Evolutionary conservation across 1,140 invertebrate species (phyloP).

Genomic region (Drosophila saltans): DNA sequence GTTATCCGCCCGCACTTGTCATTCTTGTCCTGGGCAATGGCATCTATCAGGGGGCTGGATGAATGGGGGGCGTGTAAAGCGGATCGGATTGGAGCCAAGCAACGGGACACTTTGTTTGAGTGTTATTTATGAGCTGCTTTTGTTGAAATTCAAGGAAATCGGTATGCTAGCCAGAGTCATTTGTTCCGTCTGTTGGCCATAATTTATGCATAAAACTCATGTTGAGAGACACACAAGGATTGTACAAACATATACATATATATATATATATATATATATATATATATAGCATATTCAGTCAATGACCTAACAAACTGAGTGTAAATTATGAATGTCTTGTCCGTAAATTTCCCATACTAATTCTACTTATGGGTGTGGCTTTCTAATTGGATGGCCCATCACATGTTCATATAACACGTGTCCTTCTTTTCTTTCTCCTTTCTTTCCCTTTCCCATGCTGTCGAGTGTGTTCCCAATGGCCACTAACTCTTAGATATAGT

Average conservation of each 20-base stretch:
- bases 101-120: constrained; percentile 75
- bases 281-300: constrained; percentile 18
- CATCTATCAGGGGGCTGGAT: neutral
- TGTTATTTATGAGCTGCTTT: constrained; percentile 77
- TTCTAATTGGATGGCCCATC: constrained; percentile 61
- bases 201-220: constrained; percentile 60
- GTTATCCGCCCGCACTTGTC: neutral
- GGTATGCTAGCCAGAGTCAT: constrained; percentile 38
- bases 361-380: neutral
- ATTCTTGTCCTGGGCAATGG: neutral
- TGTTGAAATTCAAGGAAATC: constrained; percentile 79
- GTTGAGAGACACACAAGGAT: constrained; percentile 13
- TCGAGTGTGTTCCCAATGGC: neutral
- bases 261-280: neutral
- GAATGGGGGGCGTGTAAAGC: neutral
- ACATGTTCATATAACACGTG: constrained; percentile 27
- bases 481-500: too few relatives aligned
- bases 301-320: constrained; percentile 49
- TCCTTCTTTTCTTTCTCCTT: neutral
- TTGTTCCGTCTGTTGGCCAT: constrained; percentile 40
- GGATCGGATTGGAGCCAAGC: constrained; percentile 45
- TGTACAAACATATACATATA: too few relatives aligned
- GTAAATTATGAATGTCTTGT: constrained; percentile 60
- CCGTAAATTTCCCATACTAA: neutral
- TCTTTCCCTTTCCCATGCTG: too few relatives aligned